Conservation (phyloP, 1,140 invertebrate genomes). For the Zaprionus tsacasi region DNA sequence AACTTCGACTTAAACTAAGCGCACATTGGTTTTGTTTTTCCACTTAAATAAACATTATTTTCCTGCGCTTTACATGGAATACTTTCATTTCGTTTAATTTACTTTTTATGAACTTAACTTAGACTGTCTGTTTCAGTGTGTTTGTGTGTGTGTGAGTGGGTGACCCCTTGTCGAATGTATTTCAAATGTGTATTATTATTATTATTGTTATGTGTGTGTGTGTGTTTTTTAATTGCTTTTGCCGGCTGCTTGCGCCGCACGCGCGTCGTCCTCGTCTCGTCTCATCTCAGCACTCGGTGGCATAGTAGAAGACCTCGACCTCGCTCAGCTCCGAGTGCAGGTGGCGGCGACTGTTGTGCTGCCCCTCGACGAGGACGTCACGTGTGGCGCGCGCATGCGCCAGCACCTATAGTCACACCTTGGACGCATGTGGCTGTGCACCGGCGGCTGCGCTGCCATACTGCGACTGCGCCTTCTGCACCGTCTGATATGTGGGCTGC, state of each 20-base stretch:
- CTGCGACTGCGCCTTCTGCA: conserved; percentile 68
- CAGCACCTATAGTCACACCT: conserved; percentile 84
- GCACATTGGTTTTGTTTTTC: conserved; percentile 17
- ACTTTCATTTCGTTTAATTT: conserved; percentile 35
- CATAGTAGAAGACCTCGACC: conserved; percentile 80
- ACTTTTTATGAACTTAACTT: conserved; percentile 30
- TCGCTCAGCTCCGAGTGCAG: conserved; percentile 51
- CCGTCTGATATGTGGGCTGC: conserved; percentile 77
- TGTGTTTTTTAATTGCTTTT: conserved; percentile 3
- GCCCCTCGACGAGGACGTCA: conserved; percentile 55
- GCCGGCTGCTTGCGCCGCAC: conserved; percentile 41
- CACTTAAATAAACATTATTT: conserved; percentile 2
- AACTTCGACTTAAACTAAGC: conserved; percentile 40
- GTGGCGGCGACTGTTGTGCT: background rate
- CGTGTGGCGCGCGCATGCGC: conserved; percentile 76
- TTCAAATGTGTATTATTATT: background rate
- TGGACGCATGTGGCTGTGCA: conserved; percentile 79
- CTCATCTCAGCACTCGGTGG: conserved; percentile 71
- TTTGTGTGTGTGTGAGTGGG: conserved; percentile 22
- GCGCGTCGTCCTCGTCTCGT: background rate
- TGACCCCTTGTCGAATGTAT: conserved; percentile 33
- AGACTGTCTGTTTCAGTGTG: conserved; percentile 10
- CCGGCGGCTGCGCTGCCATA: conserved; percentile 57
- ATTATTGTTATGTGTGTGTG: no score
- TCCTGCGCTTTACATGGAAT: conserved; percentile 35